phyloP scores from a whole-genome alignment of 2,113 vertebrate species.

The Fulica atra region DNA sequence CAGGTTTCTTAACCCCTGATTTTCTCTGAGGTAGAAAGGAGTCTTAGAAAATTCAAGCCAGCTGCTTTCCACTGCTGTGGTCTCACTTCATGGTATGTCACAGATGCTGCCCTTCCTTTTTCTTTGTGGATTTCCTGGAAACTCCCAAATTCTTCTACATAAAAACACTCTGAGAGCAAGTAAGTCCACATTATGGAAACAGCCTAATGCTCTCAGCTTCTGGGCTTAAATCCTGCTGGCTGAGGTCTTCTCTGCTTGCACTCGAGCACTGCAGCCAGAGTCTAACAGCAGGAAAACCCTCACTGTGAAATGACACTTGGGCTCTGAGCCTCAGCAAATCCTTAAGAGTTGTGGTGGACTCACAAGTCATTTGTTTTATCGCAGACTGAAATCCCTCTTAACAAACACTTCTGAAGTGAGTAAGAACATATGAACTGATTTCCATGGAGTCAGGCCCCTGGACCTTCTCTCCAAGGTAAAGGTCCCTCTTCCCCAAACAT shows the following conservation, averaged over 20 bases:
- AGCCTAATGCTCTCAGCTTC: constrained; percentile 1
- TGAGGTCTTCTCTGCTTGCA: background rate
- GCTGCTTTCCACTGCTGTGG: background rate
- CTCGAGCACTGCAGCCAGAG: background rate
- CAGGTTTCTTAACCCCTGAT: background rate
- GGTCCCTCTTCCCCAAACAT: background rate
- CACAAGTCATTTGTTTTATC: background rate
- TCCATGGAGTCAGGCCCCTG: background rate
- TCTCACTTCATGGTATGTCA: background rate
- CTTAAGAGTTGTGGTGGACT: background rate
- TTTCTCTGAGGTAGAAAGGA: background rate
- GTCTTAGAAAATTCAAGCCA: background rate
- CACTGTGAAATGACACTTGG: background rate
- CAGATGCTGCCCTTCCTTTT: background rate
- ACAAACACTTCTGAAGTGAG: background rate
- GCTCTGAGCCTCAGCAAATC: background rate
- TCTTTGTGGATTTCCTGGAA: constrained; percentile 14
- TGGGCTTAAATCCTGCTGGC: constrained; percentile 11
- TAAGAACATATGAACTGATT: background rate
- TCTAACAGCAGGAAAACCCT: background rate
- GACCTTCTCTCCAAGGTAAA: background rate
- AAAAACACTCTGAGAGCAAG: constrained; percentile 12
- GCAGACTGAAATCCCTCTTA: background rate
- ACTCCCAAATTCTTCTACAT: background rate
- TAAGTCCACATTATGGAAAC: background rate